Evolutionary conservation across 2,888 invertebrate species (phyloP).

Genomic region (Listrodromus nycthemerus): DNA sequence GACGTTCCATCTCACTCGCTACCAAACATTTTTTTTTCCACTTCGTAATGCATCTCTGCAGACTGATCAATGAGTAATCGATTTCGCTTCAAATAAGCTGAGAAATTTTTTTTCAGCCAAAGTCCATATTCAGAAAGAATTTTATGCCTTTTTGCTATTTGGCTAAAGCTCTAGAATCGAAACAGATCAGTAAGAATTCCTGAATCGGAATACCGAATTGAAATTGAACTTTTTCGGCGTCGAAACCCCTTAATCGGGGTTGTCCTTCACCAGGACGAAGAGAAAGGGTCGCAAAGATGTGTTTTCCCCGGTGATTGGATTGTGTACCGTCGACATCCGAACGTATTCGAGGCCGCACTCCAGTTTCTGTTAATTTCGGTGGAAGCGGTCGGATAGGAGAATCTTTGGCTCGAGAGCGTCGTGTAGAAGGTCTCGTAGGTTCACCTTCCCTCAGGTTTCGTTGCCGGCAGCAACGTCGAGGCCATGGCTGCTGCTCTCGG

Average conservation of each 20-base stretch:
- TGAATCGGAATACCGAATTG: too few species aligned
- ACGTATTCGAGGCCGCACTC: not conserved
- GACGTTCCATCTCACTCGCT: not conserved
- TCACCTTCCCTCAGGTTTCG: constrained; percentile 44
- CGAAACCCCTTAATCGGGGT: too few species aligned
- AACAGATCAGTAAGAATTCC: too few species aligned
- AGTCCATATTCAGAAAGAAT: too few species aligned
- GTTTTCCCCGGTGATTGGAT: not conserved
- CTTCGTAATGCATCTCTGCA: not conserved
- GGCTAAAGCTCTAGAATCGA: not conserved
- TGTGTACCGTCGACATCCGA: not conserved
- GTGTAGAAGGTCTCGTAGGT: constrained; percentile 8
- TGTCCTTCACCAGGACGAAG: not conserved
- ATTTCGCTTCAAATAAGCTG: not conserved
- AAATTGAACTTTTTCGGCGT: too few species aligned
- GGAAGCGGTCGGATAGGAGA: not conserved
- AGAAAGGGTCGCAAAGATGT: not conserved
- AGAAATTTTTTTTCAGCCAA: not conserved
- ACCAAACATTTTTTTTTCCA: not conserved
- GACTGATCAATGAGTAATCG: not conserved
- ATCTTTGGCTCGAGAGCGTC: constrained; percentile 1
- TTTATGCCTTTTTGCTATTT: not conserved
- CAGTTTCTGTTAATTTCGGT: constrained; percentile 9
- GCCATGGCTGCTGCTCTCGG: constrained; percentile 53
- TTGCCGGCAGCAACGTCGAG: constrained; percentile 41